Evolutionary conservation across 1,140 invertebrate species (phyloP), one percentile per base, ranked within the genome.

Genomic region (Theocolax elegans): DNA sequence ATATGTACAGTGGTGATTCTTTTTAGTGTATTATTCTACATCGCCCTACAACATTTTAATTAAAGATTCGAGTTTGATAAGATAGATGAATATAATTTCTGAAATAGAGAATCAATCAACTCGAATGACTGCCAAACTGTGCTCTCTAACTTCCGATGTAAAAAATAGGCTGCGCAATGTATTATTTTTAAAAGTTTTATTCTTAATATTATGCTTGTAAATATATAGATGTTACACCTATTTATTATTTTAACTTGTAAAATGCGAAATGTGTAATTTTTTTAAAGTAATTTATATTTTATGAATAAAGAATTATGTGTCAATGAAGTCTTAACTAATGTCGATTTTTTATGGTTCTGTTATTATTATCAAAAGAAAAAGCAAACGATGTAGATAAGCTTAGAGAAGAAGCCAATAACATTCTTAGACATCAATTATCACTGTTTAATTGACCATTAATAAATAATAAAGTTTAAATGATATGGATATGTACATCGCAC

Each of bases 111-210:
- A 44, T 46, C 40, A 58, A 40, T 27, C 19, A 35, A 56, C 40
- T 56, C 42, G 35, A 51, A 68, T 53, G 12, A 62, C 58, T 69
- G 67, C 67, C 58, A 62, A 62, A 59, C 27, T 13, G 25, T 38
- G 23, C 40, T 58, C 29, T 38, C 9, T 42, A 40, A 46, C 23
- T 46, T 60, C 40, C 40, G 29, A 44, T 60, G n/a, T 27, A 25
- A 38, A 69, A 69, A 48, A 1, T 46, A 44, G 15, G 23, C 12
- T 19, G 40, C 35, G 1, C 1, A 38, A 49, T 4, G n/a, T n/a
- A 7, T 38, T 15, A 27, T 54, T 29, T 65, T 15, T 25, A 54
- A 12, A 15, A 42, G 12, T 53, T 21, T 23, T 60, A 42, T 60
- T 49, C 17, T 44, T 0, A 49, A 27, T 1, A 49, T 48, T 49